Percentiles rank a stretch among this genome's conserved stretches.
phyloP scores from a whole-genome alignment of 2,797 vertebrate genomes.

The Amazona finschi region DNA sequence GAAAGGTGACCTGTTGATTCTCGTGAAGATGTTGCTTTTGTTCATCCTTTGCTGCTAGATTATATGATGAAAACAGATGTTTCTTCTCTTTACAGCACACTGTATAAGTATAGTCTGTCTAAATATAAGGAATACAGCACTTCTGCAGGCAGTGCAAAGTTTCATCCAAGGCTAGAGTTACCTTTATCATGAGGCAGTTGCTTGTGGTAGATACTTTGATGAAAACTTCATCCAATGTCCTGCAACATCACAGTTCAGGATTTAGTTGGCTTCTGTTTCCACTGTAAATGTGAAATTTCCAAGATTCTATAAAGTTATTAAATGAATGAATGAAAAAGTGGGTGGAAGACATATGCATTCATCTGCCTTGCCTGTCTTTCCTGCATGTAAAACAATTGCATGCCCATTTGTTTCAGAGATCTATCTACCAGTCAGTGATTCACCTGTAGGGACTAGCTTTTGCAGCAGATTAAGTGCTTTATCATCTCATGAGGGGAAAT shows the following conservation, averaged over 20 bases:
- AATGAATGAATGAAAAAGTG: background rate
- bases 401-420: background rate
- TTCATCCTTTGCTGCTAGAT: background rate
- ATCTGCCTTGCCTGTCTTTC: background rate
- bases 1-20: background rate
- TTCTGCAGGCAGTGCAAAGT: background rate
- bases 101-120: background rate
- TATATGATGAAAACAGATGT: slow-evolving; percentile 10
- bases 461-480: background rate
- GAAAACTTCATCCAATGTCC: background rate
- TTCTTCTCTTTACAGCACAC: background rate
- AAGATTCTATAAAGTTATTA: background rate
- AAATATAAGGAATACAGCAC: background rate
- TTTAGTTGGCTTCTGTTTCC: background rate
- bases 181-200: background rate
- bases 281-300: background rate
- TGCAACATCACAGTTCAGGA: background rate
- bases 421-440: background rate
- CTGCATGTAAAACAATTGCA: background rate
- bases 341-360: background rate
- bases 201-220: background rate
- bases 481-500: background rate
- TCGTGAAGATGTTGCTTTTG: background rate
- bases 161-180: background rate
- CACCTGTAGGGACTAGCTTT: background rate